phyloP scores from a whole-genome alignment of 2,113 vertebrate species.

The Cryptomyrus ogoouensis region DNA sequence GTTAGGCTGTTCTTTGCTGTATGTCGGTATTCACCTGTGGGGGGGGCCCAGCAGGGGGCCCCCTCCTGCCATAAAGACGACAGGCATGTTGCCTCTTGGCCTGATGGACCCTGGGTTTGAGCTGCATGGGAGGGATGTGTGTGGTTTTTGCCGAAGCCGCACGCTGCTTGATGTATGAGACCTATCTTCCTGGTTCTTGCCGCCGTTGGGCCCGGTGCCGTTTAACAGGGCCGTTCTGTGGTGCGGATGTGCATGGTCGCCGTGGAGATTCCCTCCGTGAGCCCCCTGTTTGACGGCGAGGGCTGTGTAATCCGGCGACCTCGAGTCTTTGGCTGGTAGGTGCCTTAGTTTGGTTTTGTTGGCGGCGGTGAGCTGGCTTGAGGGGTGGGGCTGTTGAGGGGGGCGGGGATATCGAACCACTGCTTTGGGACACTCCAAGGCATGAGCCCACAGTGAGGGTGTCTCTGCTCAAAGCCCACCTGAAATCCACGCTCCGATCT shows the following conservation, averaged over 20 bases:
- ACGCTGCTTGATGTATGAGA: not conserved
- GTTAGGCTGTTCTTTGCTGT: not conserved
- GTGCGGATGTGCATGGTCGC: not conserved
- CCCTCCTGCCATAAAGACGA: not conserved
- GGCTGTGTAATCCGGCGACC: not conserved
- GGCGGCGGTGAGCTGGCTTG: not conserved
- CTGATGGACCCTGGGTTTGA: not conserved
- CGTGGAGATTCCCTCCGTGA: not conserved
- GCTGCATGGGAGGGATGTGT: not conserved
- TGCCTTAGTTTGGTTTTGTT: not conserved
- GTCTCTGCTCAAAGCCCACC: not conserved
- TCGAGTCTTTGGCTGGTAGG: not conserved
- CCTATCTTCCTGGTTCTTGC: not conserved
- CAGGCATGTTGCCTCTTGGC: not conserved
- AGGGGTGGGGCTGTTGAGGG: not conserved
- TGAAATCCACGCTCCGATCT: not conserved
- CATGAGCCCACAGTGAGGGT: not conserved
- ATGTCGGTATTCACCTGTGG: not conserved
- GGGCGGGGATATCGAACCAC: not conserved
- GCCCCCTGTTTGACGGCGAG: not conserved
- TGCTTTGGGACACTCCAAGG: not conserved
- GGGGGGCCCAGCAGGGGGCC: not conserved
- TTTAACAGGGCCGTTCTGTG: not conserved
- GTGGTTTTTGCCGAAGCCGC: not conserved
- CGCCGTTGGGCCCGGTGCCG: not conserved